Evolutionary conservation across 2,888 invertebrate genomes (phyloP), one percentile per base, ranked within the genome.

Genomic region (Drosophila histrio): DNA sequence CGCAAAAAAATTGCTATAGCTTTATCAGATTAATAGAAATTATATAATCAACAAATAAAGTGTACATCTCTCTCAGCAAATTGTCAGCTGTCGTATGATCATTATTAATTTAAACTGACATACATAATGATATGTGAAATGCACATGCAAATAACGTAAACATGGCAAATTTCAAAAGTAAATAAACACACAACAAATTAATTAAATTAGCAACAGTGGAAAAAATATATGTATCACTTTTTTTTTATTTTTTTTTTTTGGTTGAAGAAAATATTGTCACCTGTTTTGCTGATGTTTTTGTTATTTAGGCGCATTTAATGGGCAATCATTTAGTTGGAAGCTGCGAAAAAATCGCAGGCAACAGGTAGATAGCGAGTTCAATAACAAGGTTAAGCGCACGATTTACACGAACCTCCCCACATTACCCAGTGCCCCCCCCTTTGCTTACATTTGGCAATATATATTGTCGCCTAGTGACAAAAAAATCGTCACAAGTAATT

Each of bases 381-480:
- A 83, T 86, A 83, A 84, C 83, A 84, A 84, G 83, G 86, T 68
- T 78, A 67, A 70, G 47, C 34, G 52, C 63, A 56, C 52, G 50
- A 69, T 59, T 38, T 21, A 52, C 19, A 26, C 39, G 28, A 13
- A 22, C 32, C 22, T 54, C 41, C 32, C 30, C 21, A 24, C 15
- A 17, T 1, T 50, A n/a, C 46, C 32, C 41, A 19, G 11, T 8
- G 1, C 28, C 9, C 8, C 30, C 26, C 32, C 15, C 28, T 26
- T 41, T 67, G 61, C 77, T 73, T 64, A 38, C 61, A 60, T 53
- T 41, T 43, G 24, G 6, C 9, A 59, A 69, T 69, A 46, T 66
- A 53, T 47, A 3, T 26, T 68, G 38, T 64, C 26, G 21, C 30
- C 38, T 38, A 41, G 46, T 73, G 49, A 13, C 65, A 52, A 73